Conservation (phyloP, 2,113 vertebrate genomes). For the Pterophyllum scalare region DNA sequence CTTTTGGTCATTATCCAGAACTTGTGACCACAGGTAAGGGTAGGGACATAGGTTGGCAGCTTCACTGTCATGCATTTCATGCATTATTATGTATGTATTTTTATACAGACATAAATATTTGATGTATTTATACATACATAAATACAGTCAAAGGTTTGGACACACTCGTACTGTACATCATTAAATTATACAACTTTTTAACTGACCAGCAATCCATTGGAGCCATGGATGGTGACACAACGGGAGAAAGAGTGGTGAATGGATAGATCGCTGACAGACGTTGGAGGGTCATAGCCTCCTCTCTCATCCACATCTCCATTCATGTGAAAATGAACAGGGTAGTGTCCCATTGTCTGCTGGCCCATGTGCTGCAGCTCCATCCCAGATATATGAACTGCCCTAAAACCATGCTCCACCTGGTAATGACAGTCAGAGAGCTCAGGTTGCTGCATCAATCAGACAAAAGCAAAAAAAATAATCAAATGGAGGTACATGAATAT, state of each 20-base stretch:
- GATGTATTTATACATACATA: neutral
- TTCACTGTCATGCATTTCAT: neutral
- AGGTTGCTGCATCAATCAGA: neutral
- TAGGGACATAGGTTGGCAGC: neutral
- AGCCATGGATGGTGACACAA: conserved; percentile 92
- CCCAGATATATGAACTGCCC: conserved; percentile 89
- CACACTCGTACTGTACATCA: no score
- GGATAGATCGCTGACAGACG: conserved; percentile 86
- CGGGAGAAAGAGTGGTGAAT: conserved; percentile 97
- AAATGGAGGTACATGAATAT: neutral
- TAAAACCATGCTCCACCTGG: conserved; percentile 90
- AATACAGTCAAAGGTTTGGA: no score
- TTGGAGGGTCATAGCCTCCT: conserved; percentile 91
- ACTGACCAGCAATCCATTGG: conserved; percentile 96
- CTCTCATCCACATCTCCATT: conserved; percentile 90
- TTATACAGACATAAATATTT: neutral
- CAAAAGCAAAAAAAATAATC: neutral
- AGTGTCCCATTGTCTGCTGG: conserved; percentile 96
- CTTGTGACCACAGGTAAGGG: neutral
- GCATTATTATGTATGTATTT: neutral
- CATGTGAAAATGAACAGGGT: conserved; percentile 96
- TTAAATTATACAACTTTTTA: neutral
- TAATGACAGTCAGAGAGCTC: neutral
- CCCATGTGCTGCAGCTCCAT: conserved; percentile 94
- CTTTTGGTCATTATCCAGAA: neutral